Evolutionary conservation across 2,113 vertebrate genomes (phyloP).

Genomic region (Perca flavescens): DNA sequence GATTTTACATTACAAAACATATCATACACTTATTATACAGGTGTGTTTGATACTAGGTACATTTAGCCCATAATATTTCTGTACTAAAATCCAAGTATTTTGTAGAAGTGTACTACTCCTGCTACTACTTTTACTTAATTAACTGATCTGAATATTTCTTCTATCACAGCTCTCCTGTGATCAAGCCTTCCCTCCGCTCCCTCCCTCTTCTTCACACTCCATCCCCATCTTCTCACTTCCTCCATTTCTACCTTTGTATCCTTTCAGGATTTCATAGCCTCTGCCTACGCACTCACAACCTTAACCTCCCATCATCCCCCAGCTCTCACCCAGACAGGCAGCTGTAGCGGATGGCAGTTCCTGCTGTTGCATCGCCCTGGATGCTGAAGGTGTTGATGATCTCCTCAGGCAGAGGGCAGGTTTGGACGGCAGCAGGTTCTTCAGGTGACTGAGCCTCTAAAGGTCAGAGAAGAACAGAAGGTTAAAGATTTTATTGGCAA

Average conservation of each 20-base stretch:
- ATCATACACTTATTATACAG: background rate
- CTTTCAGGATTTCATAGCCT: slow-evolving; percentile 54
- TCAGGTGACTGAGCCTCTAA: slow-evolving; percentile 40
- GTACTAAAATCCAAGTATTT: background rate
- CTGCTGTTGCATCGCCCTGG: slow-evolving; percentile 72
- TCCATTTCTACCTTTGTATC: slow-evolving; percentile 56
- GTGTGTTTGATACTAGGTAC: background rate
- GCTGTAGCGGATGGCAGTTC: slow-evolving; percentile 80
- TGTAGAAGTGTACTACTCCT: too few species aligned
- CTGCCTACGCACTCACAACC: slow-evolving; percentile 41
- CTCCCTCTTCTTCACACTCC: slow-evolving; percentile 63
- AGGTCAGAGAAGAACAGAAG: slow-evolving; percentile 14
- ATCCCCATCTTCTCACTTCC: slow-evolving; percentile 62
- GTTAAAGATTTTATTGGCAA: background rate
- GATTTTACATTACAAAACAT: background rate
- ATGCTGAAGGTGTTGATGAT: slow-evolving; percentile 75
- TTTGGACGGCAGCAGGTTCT: slow-evolving; percentile 27
- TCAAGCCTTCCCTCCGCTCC: slow-evolving; percentile 34
- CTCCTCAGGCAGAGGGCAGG: slow-evolving; percentile 78
- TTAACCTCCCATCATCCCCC: background rate
- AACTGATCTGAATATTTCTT: background rate
- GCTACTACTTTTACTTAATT: background rate
- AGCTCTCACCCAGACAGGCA: slow-evolving; percentile 83
- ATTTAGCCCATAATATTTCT: background rate
- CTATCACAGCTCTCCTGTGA: slow-evolving; percentile 13